Conservation (phyloP, 2,797 vertebrate species). For the Chelon labrosus region DNA sequence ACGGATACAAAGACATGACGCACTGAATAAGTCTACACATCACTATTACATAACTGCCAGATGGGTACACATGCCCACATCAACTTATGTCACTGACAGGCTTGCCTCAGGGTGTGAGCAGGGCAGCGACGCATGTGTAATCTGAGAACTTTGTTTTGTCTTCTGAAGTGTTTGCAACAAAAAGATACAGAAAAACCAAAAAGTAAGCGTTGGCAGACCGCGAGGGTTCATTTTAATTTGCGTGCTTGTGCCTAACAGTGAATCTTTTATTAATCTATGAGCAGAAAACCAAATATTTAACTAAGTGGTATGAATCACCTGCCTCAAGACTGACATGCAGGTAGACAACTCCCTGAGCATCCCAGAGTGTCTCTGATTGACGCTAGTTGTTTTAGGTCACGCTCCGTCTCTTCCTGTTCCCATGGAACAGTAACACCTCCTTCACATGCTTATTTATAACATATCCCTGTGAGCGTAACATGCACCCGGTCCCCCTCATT, state of each 20-base stretch:
- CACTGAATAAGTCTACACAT: background rate
- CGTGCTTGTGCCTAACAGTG: background rate
- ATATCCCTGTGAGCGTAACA: background rate
- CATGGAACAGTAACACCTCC: background rate
- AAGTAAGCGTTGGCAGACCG: no score
- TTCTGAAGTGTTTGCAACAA: background rate
- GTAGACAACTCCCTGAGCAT: background rate
- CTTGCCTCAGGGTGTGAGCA: background rate
- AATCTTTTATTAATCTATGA: background rate
- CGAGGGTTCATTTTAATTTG: no score
- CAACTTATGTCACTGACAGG: constrained; percentile 1
- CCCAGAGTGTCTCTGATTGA: background rate
- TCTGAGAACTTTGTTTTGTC: constrained; percentile 36
- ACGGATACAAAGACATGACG: background rate
- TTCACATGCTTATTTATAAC: constrained; percentile 18
- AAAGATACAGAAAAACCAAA: background rate
- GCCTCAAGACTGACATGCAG: background rate
- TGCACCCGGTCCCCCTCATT: background rate
- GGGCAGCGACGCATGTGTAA: constrained; percentile 38
- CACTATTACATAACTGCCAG: background rate
- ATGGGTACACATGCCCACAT: constrained; percentile 1
- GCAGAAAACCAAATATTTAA: constrained; percentile 2
- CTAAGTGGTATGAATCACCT: background rate
- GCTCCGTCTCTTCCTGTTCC: constrained; percentile 7
- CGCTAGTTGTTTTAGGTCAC: constrained; percentile 5